Base-by-base conservation (phyloP, 64 coral and sea anemone species). In the Astreopora myriophthalma region DNA sequence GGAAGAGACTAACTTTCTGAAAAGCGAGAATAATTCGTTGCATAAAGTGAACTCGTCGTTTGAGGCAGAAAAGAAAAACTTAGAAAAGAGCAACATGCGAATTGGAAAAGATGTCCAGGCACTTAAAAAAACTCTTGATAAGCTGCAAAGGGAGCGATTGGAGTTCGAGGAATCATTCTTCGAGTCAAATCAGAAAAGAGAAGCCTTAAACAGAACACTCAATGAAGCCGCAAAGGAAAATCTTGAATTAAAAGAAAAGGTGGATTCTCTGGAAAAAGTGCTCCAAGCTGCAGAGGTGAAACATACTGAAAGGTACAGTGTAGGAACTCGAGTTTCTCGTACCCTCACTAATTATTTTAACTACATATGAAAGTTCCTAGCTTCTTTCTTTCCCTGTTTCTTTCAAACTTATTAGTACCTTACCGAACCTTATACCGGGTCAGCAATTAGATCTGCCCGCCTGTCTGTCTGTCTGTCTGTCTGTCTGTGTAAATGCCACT, bases 101-200 rank as follows among this genome's bases (percentile, higher is more conserved):
- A 89, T 97, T 39, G 81, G 91, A 34, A 97, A 97, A 60, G 95
- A 97, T 72, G 95, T 97, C 25, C 79, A 89, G 20, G 95, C 87
- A 6, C 76, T 97, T 16, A 97, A 97, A 76, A 93, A 87, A 40
- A 97, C 95, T 19, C 88, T 97, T 28, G 91, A 97, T 90, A 86
- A 71, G 48, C 75, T 97, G 8, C 95, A 97, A 39, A 90, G 78
- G 34, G 95, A 97, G 74, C 77, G 95, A 16, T 75, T 97, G 51
- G 87, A 87, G 19, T 97, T 97, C 64, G 95, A 97, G n/a, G 95
- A 97, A 35, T 87, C 95, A 24, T 86, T 90, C 73, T 97, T 89
- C 46, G 95, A 97, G 33, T 87, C 91, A 52, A 90, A 69, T 61
- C 95, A 97, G 37, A 81, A 97, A 55, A 97, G 90, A 36, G 91